Evolutionary conservation across 2,888 invertebrate species (phyloP).

Genomic region (Plebejus anna): DNA sequence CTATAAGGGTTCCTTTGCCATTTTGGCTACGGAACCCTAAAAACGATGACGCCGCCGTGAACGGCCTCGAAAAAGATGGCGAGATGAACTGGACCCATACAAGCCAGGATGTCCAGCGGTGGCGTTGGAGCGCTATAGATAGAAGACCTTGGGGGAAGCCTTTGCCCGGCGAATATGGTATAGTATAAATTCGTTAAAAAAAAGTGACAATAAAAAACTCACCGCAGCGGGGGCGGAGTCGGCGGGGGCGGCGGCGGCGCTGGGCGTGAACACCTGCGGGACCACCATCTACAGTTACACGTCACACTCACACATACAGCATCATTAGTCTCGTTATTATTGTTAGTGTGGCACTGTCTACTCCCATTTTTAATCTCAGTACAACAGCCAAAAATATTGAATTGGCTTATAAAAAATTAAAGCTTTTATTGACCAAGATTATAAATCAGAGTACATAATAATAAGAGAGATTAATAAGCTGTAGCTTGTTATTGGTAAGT

Average conservation of each 20-base stretch:
- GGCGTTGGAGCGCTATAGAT: too few relatives aligned
- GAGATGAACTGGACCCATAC: too few relatives aligned
- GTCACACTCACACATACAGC: conserved; percentile 15
- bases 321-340: conserved; percentile 14
- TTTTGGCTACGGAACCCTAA: too few relatives aligned
- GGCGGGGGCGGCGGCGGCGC: conserved; percentile 44
- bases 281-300: conserved; percentile 29
- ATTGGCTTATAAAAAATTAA: not conserved
- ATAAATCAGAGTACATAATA: conserved; percentile 8
- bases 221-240: conserved; percentile 35
- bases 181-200: not conserved
- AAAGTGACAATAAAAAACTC: not conserved
- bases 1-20: too few relatives aligned
- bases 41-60: too few relatives aligned
- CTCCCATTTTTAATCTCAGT: not conserved
- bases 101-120: too few relatives aligned
- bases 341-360: not conserved
- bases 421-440: not conserved
- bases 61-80: too few relatives aligned
- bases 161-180: conserved; percentile 29
- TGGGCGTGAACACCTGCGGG: conserved; percentile 69
- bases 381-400: not conserved
- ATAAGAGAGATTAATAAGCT: conserved; percentile 14
- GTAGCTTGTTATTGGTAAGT: conserved; percentile 10
- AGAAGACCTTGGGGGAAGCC: too few relatives aligned